Base-by-base conservation (phyloP, 2,113 vertebrate genomes). In the Sturnira hondurensis region DNA sequence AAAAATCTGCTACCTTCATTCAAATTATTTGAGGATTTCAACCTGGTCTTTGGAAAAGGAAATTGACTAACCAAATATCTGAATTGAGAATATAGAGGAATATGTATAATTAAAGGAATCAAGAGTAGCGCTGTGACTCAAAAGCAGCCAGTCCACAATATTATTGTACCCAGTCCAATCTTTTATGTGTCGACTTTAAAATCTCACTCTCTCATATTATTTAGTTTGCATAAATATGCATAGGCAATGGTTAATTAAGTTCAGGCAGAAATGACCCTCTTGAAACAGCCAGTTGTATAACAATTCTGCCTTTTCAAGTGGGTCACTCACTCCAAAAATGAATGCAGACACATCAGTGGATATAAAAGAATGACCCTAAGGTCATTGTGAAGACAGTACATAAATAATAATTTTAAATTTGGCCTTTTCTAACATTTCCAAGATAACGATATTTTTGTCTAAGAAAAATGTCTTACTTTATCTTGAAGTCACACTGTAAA, bases 1-100 rank as follows among this genome's bases (percentile, higher is more conserved):
- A 76, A 82, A 61, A 54, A 89, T 93, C 5, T 24, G 36, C 36
- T 73, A 38, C 7, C 31, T 68, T 80, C 28, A 16, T 45, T 91
- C 24, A 95, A 71, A 94, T 96, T 74, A 96, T 58, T 71, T 94
- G n/a, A n/a, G 4, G 5, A 97, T 97, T 89, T 56, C 33, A 67
- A 61, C 19, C 22, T 36, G 6, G n/a, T 94, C 20, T 92, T 54
- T 96, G 11, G 63, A 87, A 95, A 96, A 95, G 16, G 33, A 94
- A 96, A 89, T 26, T 81, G 33, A 68, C 43, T 77, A 78, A 91
- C n/a, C 10, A 85, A 95, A 74, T 74, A 70, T 52, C 31, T 87
- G 22, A 93, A 61, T 11, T 85, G 87, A 63, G 73, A 96, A 87
- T 80, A 89, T 8, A 87, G 80, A 94, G 1, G 1, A 47, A 28